Conservation (phyloP, 2,797 vertebrate species). For the Spondyliosoma cantharus region DNA sequence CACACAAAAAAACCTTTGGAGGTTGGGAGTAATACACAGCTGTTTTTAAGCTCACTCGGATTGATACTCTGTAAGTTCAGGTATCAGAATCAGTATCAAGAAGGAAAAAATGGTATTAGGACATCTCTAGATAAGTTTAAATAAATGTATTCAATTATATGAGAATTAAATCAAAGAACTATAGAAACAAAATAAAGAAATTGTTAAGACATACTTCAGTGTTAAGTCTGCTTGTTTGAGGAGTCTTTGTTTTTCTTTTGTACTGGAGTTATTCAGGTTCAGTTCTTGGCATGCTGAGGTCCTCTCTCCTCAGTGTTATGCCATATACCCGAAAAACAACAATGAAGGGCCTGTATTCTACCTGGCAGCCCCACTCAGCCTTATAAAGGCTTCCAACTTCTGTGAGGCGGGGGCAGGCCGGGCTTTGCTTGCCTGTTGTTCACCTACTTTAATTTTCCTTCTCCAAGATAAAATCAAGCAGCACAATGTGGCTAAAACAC, state of each 20-base stretch:
- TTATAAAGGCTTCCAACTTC: slow-evolving; percentile 52
- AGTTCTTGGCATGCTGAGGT: slow-evolving; percentile 54
- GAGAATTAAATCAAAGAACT: not conserved
- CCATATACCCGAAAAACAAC: slow-evolving; percentile 62
- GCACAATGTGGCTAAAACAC: not conserved
- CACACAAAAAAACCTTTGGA: too few species aligned
- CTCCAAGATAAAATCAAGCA: slow-evolving; percentile 12
- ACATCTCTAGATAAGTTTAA: too few species aligned
- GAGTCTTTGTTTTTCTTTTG: slow-evolving; percentile 19
- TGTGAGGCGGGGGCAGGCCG: slow-evolving; percentile 18
- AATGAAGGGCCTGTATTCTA: slow-evolving; percentile 69
- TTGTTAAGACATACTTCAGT: not conserved
- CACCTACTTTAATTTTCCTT: slow-evolving; percentile 27
- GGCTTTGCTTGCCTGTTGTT: slow-evolving; percentile 33
- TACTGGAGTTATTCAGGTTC: slow-evolving; percentile 31
- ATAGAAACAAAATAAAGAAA: not conserved
- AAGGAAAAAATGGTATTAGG: too few species aligned
- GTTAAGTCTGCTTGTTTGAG: slow-evolving; percentile 26
- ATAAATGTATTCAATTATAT: not conserved
- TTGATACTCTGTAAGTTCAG: too few species aligned
- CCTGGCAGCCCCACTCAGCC: slow-evolving; percentile 62
- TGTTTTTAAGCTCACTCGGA: too few species aligned
- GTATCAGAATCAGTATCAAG: too few species aligned
- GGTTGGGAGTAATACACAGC: too few species aligned
- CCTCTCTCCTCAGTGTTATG: slow-evolving; percentile 51